Conservation (phyloP, 2,797 vertebrate genomes). For the Meda fulgida region DNA sequence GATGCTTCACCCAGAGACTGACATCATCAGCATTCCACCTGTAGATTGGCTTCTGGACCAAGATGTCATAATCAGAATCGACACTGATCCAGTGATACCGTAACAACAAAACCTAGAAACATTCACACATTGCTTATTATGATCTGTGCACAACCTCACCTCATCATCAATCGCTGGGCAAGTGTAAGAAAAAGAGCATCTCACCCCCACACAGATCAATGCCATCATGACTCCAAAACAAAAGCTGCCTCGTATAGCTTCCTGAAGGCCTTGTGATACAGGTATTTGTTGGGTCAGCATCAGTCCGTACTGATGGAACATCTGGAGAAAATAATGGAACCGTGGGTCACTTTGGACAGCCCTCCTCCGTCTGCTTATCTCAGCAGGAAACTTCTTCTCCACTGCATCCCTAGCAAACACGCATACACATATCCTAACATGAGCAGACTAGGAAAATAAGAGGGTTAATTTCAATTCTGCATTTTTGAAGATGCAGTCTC, state of each 20-base stretch:
- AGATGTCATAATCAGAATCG: slow-evolving; percentile 81
- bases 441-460: neutral
- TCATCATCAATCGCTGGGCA: neutral
- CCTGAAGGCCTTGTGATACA: neutral
- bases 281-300: neutral
- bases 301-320: neutral
- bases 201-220: neutral
- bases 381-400: neutral
- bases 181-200: neutral
- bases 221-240: neutral
- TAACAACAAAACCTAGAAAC: slow-evolving; percentile 85
- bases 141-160: neutral
- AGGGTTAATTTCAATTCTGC: too few species aligned
- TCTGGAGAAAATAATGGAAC: neutral
- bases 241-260: neutral
- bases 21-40: slow-evolving; percentile 91
- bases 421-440: neutral
- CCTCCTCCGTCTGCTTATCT: neutral
- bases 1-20: slow-evolving; percentile 86
- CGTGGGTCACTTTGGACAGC: neutral
- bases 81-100: slow-evolving; percentile 92
- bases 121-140: slow-evolving; percentile 3
- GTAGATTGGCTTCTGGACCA: slow-evolving; percentile 88
- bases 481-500: too few species aligned
- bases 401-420: slow-evolving; percentile 4